phyloP scores from a whole-genome alignment of 1,140 invertebrate genomes.

The Chironomus striatipennis region DNA sequence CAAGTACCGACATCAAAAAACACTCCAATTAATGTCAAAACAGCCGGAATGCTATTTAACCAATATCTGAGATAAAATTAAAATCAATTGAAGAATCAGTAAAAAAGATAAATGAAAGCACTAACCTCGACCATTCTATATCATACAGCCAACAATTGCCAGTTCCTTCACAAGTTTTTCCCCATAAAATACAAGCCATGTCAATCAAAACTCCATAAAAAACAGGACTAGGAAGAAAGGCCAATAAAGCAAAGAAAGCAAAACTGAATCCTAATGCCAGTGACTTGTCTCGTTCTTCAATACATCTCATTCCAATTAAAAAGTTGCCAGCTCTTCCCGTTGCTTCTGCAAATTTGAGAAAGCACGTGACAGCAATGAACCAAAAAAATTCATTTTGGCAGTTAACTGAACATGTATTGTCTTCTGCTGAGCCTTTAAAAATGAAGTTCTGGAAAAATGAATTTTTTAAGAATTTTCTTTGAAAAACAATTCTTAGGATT shows the following conservation, averaged over 20 bases:
- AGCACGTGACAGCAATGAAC: constrained; percentile 56
- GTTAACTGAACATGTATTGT: constrained; percentile 56
- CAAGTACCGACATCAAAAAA: constrained; percentile 57
- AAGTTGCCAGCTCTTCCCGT: constrained; percentile 60
- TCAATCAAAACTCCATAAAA: constrained; percentile 62
- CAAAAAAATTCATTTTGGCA: constrained; percentile 55
- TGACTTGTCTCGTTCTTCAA: constrained; percentile 61
- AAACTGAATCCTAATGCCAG: constrained; percentile 59
- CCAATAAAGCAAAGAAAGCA: constrained; percentile 56
- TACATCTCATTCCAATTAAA: constrained; percentile 56
- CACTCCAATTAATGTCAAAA: constrained; percentile 53
- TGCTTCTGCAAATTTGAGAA: constrained; percentile 56
- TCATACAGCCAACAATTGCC: constrained; percentile 69
- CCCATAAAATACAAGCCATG: constrained; percentile 64
- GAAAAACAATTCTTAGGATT: no score
- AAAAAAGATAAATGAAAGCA: no score
- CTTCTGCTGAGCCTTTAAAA: constrained; percentile 42
- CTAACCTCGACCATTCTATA: constrained; percentile 53
- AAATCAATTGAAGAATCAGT: no score
- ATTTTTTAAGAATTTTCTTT: no score
- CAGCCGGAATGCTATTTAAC: constrained; percentile 57
- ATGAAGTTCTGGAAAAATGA: constrained; percentile 26
- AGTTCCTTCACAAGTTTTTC: constrained; percentile 58
- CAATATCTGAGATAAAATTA: constrained; percentile 40
- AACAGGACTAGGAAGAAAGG: constrained; percentile 65